Conservation (phyloP, 1,140 invertebrate genomes). For the Neotoxoptera formosana region DNA sequence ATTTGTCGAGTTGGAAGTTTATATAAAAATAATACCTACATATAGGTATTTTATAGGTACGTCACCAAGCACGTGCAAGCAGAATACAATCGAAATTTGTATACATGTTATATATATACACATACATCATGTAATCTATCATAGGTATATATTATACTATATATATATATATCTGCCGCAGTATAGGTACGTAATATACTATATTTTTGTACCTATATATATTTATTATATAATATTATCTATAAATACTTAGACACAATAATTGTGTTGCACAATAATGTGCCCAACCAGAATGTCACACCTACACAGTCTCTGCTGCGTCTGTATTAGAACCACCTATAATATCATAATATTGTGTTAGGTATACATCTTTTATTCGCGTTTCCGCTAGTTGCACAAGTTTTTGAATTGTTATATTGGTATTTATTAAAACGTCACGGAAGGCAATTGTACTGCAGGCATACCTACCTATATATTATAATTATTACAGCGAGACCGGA, state of each 20-base stretch:
- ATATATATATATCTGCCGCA: no score
- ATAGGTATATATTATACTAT: no score
- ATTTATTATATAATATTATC: not conserved
- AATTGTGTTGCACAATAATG: not conserved
- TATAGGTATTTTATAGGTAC: not conserved
- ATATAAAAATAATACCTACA: conserved; percentile 5
- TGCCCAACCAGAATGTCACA: not conserved
- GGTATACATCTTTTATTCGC: not conserved
- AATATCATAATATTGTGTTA: no score
- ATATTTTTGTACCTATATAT: no score
- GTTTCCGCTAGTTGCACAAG: not conserved
- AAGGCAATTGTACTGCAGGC: not conserved
- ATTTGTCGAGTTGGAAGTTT: not conserved
- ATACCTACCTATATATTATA: not conserved
- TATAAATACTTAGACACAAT: not conserved
- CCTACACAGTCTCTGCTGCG: not conserved
- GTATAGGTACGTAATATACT: no score
- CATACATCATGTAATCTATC: no score
- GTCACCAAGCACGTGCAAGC: not conserved
- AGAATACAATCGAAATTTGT: not conserved
- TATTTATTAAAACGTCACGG: conserved; percentile 4
- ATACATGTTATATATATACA: not conserved
- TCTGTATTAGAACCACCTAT: not conserved
- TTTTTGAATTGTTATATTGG: not conserved
- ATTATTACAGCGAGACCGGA: not conserved